Evolutionary conservation across 2,113 vertebrate species (phyloP), one percentile per base, ranked within the genome.

Genomic region (Cyprinodon variegatus): DNA sequence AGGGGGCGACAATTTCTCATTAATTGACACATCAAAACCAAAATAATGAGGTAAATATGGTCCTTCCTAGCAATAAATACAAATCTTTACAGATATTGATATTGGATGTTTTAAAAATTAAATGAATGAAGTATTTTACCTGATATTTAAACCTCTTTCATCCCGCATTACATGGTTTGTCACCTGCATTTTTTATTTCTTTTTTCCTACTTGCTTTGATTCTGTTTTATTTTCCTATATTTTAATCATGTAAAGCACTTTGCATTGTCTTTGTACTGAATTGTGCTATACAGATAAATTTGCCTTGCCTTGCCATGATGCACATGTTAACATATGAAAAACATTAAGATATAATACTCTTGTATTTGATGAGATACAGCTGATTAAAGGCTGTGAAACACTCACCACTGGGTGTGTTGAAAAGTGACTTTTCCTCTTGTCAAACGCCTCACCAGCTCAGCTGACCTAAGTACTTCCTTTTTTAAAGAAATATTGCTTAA

Each of bases 401-500:
- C 43, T 11, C 43, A 45, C 11, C 43, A 45, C 43, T 45, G 43
- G 11, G 9, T 45, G 50, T 10, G 50, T n/a, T 8, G 50, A 57
- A 20, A 57, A 57, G 50, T 57, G 50, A 57, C 50, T 29, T 45
- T 37, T 63, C 13, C 14, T 63, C 36, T 63, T 63, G 14, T 15
- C 36, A 63, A 29, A 67, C 7, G 43, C 36, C 29, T 48, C 13
- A 57, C 20, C 65, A 82, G 62, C 76, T 84, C 57, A 62, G 60
- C 4, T 80, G 22, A 72, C 40, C 75, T 68, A 29, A 75, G 22
- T 61, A 70, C 71, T 90, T 91, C 90, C 88, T 88, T 81, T 89
- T 88, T 88, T 45, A 74, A 69, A 82, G 22, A 77, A 37, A 10
- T 64, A 43, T 90, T 91, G 77, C 86, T 65, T 77, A 84, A 88